Evolutionary conservation across 2,113 vertebrate genomes (phyloP), one percentile per base, ranked within the genome.

Genomic region (Vireo altiloquus): DNA sequence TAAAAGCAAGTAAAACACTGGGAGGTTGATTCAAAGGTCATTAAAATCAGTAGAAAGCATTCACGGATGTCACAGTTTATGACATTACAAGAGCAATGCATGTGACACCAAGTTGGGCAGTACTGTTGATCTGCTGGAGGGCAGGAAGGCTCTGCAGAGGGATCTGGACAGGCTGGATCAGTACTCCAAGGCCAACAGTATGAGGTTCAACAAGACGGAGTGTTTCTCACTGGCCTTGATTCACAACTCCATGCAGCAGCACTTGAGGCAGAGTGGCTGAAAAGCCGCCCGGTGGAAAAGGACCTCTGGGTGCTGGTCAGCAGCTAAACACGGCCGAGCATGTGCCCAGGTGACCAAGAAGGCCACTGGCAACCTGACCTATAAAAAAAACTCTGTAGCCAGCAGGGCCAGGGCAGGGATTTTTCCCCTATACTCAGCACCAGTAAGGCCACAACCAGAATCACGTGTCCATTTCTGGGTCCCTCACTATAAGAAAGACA

Each of bases 321-420:
- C n/a, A 74, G n/a, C 69, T 47, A 8, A 46, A 72, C n/a, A 28
- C 0, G 0, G 8, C 4, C 23, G 50, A 65, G 23, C 3, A 10
- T 42, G 37, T 20, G 40, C 40, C 10, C 40, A 74, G 28, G 28
- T 8, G 19, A 10, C n/a, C 40, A 74, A 47, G n/a, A n/a, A 10
- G 6, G 28, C 4, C 28, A 56, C 3, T 15, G 49, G 28, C 11
- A 39, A 7, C 28, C 40, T 39, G 69, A 64, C 23, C 12, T n/a
- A 3, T n/a, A 56, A 39, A 7, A 74, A 56, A 74, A 84, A 7
- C 40, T 28, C 11, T 23, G 19, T 4, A 11, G 23, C 40, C 69
- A 64, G 28, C 15, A 64, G 18, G 18, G 23, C 23, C 49, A n/a
- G 40, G 28, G 23, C 40, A 47, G 28, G 19, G 19, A 65, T n/a